phyloP scores from a whole-genome alignment of 2,888 invertebrate species.

The Nemapogon koenigi region DNA sequence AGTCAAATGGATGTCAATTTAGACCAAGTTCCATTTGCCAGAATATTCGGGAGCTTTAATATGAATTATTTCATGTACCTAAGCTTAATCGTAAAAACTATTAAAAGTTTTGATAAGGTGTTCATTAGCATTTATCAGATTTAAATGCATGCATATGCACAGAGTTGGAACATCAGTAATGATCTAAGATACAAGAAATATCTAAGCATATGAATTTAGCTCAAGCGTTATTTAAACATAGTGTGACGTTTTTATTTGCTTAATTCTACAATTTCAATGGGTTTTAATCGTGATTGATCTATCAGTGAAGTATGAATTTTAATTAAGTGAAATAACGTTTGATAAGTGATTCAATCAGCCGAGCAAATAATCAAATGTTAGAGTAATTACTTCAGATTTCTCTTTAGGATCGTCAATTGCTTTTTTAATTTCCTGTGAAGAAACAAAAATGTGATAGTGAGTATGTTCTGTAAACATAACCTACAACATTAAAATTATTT shows the following conservation, averaged over 20 bases:
- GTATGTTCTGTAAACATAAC: too few relatives aligned
- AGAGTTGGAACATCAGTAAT: not conserved
- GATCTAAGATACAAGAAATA: not conserved
- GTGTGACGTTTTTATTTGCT: constrained; percentile 7
- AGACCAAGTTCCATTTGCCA: too few relatives aligned
- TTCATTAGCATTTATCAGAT: too few relatives aligned
- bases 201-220: constrained; percentile 4
- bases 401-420: too few relatives aligned
- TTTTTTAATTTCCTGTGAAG: constrained; percentile 66
- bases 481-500: too few relatives aligned
- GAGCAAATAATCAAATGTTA: constrained; percentile 44
- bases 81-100: too few relatives aligned
- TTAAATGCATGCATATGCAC: constrained; percentile 4
- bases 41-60: too few relatives aligned
- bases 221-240: too few relatives aligned
- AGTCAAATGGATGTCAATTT: too few relatives aligned
- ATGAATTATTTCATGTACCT: too few relatives aligned
- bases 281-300: constrained; percentile 1
- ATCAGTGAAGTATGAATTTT: constrained; percentile 7
- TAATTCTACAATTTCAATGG: constrained; percentile 8
- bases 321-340: constrained; percentile 22
- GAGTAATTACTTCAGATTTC: constrained; percentile 65
- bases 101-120: too few relatives aligned
- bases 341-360: constrained; percentile 56
- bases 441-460: constrained; percentile 60